Evolutionary conservation across 2,113 vertebrate genomes (phyloP).

Genomic region (Enhydra lutris): DNA sequence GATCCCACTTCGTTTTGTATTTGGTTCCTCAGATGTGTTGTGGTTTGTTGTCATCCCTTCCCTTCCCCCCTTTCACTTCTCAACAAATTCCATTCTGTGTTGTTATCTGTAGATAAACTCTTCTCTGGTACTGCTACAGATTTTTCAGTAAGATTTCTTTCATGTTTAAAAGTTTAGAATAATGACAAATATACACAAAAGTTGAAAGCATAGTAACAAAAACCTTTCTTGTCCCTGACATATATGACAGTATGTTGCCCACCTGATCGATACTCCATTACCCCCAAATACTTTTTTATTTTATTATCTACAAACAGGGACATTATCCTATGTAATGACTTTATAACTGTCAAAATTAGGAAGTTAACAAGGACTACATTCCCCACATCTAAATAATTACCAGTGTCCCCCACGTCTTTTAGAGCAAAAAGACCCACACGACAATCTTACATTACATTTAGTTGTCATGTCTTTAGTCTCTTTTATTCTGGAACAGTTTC

Average conservation of each 20-base stretch:
- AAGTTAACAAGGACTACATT: background rate
- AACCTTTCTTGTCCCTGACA: background rate
- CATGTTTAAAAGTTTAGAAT: constrained; percentile 27
- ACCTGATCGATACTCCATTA: background rate
- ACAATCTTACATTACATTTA: background rate
- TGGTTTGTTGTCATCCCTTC: background rate
- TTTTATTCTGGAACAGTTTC: background rate
- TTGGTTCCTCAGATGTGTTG: background rate
- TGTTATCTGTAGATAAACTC: background rate
- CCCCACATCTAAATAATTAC: background rate
- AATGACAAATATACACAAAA: background rate
- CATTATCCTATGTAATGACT: background rate
- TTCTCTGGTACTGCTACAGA: background rate
- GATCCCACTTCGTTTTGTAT: background rate
- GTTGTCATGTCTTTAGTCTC: background rate
- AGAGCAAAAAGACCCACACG: background rate
- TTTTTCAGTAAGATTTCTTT: background rate
- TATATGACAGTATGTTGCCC: background rate
- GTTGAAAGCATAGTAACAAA: background rate
- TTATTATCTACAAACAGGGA: constrained; percentile 37
- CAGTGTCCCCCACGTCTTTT: background rate
- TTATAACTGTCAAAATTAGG: background rate
- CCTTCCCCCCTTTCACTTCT: background rate
- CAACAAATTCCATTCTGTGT: background rate
- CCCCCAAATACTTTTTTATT: background rate